Percentiles rank a stretch among this genome's conserved stretches.
phyloP scores from a whole-genome alignment of 2,888 invertebrate species.

The Himalopsyche anomala region DNA sequence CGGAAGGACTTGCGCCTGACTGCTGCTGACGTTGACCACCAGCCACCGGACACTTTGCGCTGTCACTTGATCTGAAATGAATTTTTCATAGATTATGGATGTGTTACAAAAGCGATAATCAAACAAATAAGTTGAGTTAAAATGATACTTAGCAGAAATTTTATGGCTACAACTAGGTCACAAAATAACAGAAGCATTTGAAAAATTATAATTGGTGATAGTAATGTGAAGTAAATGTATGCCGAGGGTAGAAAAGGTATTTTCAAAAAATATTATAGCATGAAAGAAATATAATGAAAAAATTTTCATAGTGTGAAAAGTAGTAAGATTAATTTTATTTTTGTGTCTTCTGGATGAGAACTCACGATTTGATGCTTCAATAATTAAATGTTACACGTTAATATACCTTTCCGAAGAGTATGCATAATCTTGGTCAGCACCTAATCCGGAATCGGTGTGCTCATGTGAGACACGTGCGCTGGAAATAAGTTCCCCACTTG shows the following conservation, averaged over 20 bases:
- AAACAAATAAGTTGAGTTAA: too few relatives aligned
- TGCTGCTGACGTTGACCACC: constrained; percentile 67
- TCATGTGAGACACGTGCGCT: constrained; percentile 82
- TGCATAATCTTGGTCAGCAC: constrained; percentile 86
- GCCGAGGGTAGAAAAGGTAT: neutral
- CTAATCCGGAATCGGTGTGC: constrained; percentile 86
- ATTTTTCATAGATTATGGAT: too few relatives aligned
- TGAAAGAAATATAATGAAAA: too few relatives aligned
- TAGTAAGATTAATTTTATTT: too few relatives aligned
- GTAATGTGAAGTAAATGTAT: neutral
- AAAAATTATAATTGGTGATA: neutral
- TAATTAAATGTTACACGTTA: neutral
- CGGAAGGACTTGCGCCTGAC: constrained; percentile 65
- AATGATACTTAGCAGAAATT: too few relatives aligned
- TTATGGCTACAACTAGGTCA: too few relatives aligned
- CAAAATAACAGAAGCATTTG: neutral
- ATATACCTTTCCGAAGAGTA: constrained; percentile 82
- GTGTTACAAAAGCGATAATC: too few relatives aligned
- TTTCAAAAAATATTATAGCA: neutral
- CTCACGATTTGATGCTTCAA: too few relatives aligned
- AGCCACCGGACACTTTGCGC: constrained; percentile 76
- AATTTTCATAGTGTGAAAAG: too few relatives aligned
- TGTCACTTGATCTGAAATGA: constrained; percentile 76
- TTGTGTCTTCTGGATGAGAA: too few relatives aligned
- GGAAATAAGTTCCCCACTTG: constrained; percentile 75